A percentile compares a stretch with the other conserved stretches of the same genome.
phyloP scores from a whole-genome alignment of 2,888 invertebrate genomes.

The Calameuta idolon region DNA sequence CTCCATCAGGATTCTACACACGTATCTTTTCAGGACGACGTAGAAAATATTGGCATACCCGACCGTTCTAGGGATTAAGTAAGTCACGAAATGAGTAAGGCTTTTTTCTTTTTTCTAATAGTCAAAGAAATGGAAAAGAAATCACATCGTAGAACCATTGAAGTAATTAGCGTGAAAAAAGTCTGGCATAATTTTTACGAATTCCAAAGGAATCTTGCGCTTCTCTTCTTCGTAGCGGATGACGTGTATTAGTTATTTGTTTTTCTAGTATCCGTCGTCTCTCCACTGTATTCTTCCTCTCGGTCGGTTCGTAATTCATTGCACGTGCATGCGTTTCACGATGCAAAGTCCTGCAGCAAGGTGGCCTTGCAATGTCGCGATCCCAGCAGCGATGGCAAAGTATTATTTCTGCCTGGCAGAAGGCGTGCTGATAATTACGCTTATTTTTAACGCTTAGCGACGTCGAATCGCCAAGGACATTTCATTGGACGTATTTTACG shows the following conservation, averaged over 20 bases:
- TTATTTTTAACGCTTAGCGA: not conserved
- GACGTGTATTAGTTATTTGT: not conserved
- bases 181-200: not conserved
- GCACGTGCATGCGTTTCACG: not conserved
- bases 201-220: not conserved
- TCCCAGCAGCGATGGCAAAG: not conserved
- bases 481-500: not conserved
- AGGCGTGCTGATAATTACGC: not conserved
- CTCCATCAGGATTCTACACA: not conserved
- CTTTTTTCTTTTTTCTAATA: not conserved
- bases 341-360: not conserved
- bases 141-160: not conserved
- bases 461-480: not conserved
- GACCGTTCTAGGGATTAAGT: not conserved
- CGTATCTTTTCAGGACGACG: not conserved
- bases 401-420: not conserved
- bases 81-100: not conserved
- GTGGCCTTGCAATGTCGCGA: not conserved
- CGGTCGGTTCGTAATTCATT: not conserved
- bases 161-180: not conserved
- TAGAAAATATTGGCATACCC: not conserved
- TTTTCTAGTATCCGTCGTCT: not conserved
- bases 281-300: not conserved
- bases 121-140: not conserved
- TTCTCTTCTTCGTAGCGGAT: not conserved